Conservation (phyloP, 2,113 vertebrate genomes). For the Hippocampus barbouri region DNA sequence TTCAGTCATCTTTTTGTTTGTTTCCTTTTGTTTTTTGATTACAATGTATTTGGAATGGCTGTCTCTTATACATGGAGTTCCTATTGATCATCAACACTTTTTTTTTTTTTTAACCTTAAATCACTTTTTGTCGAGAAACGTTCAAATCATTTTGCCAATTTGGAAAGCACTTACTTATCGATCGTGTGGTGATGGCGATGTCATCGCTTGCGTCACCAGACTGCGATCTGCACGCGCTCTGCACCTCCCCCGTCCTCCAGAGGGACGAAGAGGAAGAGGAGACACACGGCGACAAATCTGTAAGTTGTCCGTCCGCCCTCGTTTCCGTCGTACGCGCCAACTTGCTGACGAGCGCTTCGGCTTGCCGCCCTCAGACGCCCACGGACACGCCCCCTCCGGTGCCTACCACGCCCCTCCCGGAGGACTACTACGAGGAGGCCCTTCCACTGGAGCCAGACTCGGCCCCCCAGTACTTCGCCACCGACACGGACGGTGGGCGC, state of each 20-base stretch:
- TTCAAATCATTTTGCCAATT: no score
- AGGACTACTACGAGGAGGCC: conserved; percentile 97
- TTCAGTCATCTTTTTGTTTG: no score
- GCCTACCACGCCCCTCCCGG: conserved; percentile 86
- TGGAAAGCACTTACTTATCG: no score
- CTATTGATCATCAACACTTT: no score
- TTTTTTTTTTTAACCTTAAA: no score
- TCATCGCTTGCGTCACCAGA: conserved; percentile 67
- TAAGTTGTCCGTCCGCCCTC: conserved; percentile 34
- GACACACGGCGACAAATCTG: conserved; percentile 61
- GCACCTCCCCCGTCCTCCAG: conserved; percentile 82
- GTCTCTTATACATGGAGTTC: no score
- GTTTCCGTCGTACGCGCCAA: background rate
- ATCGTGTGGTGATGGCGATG: background rate
- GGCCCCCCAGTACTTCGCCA: conserved; percentile 87
- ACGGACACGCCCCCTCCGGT: conserved; percentile 83
- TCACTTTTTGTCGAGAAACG: no score
- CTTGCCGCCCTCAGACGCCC: conserved; percentile 64
- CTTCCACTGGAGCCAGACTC: conserved; percentile 89
- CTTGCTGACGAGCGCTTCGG: background rate
- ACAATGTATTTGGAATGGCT: no score
- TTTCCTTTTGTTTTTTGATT: no score
- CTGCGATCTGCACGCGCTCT: conserved; percentile 87
- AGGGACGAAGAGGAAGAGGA: conserved; percentile 69
- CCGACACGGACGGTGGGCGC: conserved; percentile 83